These are phyloP conservation scores for Gambelia wislizenii DNA, from an alignment of 2,797 vertebrate species.

Conservation along the genomic window DNA sequence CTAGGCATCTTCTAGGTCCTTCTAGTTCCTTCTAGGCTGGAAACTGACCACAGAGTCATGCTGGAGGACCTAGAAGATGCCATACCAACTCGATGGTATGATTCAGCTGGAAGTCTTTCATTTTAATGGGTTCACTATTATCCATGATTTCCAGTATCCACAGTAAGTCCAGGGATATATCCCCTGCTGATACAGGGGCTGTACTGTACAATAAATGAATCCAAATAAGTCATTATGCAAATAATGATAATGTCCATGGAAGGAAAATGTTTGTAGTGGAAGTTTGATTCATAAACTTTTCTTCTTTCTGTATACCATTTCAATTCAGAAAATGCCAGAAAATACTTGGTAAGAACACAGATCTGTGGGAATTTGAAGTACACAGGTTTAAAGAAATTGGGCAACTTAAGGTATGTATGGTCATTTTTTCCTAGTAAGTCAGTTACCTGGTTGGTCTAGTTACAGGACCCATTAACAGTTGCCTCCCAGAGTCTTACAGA, in stretches of 20 bases:
- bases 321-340: conserved; percentile 94
- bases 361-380: conserved; percentile 98
- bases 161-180: no score
- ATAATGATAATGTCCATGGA: neutral
- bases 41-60: no score
- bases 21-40: no score
- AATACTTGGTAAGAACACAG: conserved; percentile 98
- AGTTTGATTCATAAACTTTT: neutral
- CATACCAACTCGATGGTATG: no score
- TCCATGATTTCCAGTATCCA: no score
- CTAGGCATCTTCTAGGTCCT: no score
- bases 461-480: neutral
- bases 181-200: no score
- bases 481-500: neutral
- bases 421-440: neutral
- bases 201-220: neutral
- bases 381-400: conserved; percentile 97
- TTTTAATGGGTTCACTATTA: no score
- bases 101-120: no score
- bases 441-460: neutral
- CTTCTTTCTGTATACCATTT: conserved; percentile 50
- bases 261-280: neutral
- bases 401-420: conserved; percentile 89
- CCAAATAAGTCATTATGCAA: neutral
- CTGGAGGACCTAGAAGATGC: no score